Percentiles rank a stretch among this genome's conserved stretches.
Evolutionary conservation across 2,113 vertebrate genomes (phyloP).

Genomic region (Trematocara marginatum): DNA sequence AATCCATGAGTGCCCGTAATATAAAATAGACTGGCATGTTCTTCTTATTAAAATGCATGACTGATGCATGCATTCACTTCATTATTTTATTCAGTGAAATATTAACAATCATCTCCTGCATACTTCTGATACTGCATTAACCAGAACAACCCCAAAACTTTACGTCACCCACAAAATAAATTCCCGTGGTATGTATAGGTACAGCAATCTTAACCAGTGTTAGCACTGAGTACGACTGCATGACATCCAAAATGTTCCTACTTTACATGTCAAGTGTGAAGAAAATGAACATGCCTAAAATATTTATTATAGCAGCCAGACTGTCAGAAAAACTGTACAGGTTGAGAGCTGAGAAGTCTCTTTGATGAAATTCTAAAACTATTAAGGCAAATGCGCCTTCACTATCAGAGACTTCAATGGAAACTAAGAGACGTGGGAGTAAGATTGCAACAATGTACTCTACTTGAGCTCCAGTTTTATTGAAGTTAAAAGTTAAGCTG

Average conservation of each 20-base stretch:
- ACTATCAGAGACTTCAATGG: conserved; percentile 30
- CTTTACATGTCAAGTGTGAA: conserved; percentile 8
- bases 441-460: neutral
- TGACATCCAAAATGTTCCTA: neutral
- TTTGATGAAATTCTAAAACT: conserved; percentile 46
- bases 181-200: neutral
- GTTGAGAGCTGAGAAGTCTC: conserved; percentile 22
- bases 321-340: conserved; percentile 35
- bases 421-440: conserved; percentile 15
- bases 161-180: neutral
- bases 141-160: neutral
- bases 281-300: conserved; percentile 30
- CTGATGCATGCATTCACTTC: neutral
- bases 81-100: neutral
- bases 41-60: neutral
- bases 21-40: neutral
- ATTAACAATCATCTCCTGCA: neutral
- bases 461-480: conserved; percentile 14
- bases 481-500: conserved; percentile 29
- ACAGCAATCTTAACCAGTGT: neutral
- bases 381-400: conserved; percentile 34
- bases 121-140: neutral
- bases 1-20: neutral
- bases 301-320: conserved; percentile 34
- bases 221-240: neutral